phyloP scores from a whole-genome alignment of 2,113 vertebrate genomes.

The Parus major region DNA sequence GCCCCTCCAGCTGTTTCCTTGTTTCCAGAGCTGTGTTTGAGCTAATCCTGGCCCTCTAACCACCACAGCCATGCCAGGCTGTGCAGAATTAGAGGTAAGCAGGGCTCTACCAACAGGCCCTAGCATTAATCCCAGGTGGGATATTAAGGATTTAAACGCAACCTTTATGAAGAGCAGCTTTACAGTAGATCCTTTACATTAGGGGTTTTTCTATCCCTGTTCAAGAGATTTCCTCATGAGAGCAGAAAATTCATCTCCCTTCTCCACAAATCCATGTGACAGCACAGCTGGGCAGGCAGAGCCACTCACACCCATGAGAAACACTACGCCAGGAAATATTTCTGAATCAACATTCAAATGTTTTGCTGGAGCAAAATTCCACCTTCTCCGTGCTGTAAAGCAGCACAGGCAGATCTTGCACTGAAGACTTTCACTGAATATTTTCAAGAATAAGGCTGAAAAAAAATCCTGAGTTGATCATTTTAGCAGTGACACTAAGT shows the following conservation, averaged over 20 bases:
- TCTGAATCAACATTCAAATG: background rate
- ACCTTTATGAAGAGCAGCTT: background rate
- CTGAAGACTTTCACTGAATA: background rate
- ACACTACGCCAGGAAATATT: rapidly evolving
- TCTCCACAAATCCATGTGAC: rapidly evolving
- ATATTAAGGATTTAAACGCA: background rate
- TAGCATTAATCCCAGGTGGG: background rate
- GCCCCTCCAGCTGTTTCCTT: too few species aligned
- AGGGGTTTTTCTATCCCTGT: too few species aligned
- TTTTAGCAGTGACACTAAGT: background rate
- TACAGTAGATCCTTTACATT: background rate
- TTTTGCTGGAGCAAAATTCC: background rate
- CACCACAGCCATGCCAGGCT: background rate
- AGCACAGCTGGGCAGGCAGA: background rate
- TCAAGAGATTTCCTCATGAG: background rate
- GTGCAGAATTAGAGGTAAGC: background rate
- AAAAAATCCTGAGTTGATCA: background rate
- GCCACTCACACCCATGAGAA: background rate
- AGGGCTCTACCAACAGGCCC: background rate
- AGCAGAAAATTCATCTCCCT: background rate
- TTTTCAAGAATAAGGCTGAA: background rate
- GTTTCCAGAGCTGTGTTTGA: background rate
- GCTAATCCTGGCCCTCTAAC: background rate
- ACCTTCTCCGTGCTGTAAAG: background rate
- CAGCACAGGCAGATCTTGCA: background rate